A percentile compares a stretch with the other conserved stretches of the same genome.
These are phyloP conservation scores for Pinna nobilis DNA, from an alignment of 1,140 invertebrate species.

Conservation along the genomic window DNA sequence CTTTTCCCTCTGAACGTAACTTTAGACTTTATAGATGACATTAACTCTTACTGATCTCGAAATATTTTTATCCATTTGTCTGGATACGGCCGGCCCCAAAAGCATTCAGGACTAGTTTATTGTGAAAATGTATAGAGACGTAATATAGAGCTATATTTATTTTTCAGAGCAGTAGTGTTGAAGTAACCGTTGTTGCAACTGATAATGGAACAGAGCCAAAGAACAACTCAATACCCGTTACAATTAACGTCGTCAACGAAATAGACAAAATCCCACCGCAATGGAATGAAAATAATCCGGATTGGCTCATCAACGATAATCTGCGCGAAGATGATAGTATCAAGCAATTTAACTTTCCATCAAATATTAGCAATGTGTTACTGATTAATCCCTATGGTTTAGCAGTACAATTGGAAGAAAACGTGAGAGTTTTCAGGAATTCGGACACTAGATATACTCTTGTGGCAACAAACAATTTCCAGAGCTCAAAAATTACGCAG, in stretches of 20 bases:
- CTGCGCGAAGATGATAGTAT: background rate
- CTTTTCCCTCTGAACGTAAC: no score
- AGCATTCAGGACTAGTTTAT: background rate
- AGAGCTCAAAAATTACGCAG: background rate
- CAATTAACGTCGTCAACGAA: background rate
- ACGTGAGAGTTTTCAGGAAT: background rate
- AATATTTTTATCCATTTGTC: no score
- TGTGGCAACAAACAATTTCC: background rate
- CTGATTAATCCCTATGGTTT: background rate
- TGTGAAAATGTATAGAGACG: background rate
- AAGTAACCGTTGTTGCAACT: background rate
- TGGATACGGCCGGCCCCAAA: no score
- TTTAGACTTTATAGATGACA: no score
- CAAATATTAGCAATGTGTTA: background rate
- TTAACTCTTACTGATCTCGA: no score
- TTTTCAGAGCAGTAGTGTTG: background rate
- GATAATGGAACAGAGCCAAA: background rate
- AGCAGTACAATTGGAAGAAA: background rate
- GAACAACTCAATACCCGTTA: background rate
- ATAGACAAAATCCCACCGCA: background rate
- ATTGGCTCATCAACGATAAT: constrained; percentile 1
- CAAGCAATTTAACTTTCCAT: background rate
- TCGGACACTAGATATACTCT: background rate
- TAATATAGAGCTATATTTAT: background rate
- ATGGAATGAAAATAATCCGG: background rate